phyloP scores from a whole-genome alignment of 2,113 vertebrate genomes.

The Psephotus haematonotus region DNA sequence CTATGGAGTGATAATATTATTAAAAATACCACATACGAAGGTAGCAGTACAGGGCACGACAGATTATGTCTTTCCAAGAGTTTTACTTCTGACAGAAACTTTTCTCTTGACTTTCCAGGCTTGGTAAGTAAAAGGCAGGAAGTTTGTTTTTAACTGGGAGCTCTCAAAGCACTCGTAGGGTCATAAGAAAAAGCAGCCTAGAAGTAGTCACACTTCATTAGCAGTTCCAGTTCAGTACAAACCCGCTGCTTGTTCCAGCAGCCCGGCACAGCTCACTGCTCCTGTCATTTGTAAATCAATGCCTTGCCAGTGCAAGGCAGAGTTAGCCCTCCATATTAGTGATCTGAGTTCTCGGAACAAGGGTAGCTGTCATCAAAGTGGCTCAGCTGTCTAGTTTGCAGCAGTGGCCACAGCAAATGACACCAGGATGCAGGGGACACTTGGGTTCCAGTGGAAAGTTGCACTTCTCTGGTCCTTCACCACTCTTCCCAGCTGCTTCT shows the following conservation, averaged over 20 bases:
- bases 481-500: not conserved
- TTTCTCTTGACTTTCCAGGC: slow-evolving; percentile 16
- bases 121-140: slow-evolving; percentile 18
- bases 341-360: not conserved
- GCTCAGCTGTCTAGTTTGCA: not conserved
- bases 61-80: not conserved
- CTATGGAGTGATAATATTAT: not conserved
- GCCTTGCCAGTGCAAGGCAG: not conserved
- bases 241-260: slow-evolving; percentile 25
- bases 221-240: slow-evolving; percentile 17
- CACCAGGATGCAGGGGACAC: not conserved
- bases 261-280: not conserved
- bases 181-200: slow-evolving; percentile 21
- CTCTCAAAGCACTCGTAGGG: not conserved
- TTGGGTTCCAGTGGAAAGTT: not conserved
- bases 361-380: not conserved
- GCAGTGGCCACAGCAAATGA: not conserved
- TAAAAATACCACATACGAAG: not conserved
- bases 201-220: slow-evolving; percentile 43
- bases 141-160: slow-evolving; percentile 48
- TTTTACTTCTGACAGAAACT: slow-evolving; percentile 29
- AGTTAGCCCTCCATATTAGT: too few relatives aligned
- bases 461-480: not conserved
- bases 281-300: not conserved
- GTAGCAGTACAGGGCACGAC: not conserved